Conservation (phyloP, 2,113 vertebrate genomes). For the Elgaria multicarinata region DNA sequence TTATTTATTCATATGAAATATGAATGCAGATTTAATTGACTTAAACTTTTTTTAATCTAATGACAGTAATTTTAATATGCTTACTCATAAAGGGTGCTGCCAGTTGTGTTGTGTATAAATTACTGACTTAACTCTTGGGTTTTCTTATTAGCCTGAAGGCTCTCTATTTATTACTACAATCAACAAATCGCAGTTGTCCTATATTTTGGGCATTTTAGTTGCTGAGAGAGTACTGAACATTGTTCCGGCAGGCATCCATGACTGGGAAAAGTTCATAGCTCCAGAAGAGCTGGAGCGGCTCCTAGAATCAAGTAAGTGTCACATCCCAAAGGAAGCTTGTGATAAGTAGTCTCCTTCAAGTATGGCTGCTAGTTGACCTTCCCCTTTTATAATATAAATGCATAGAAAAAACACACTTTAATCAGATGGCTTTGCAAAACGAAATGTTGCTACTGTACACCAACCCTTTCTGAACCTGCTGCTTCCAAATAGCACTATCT, state of each 20-base stretch:
- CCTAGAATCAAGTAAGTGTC: conserved; percentile 90
- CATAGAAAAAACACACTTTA: background rate
- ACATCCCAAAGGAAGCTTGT: background rate
- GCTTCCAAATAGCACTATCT: background rate
- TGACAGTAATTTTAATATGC: background rate
- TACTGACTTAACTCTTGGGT: background rate
- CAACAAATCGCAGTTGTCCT: conserved; percentile 93
- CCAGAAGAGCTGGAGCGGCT: conserved; percentile 88
- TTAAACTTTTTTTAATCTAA: background rate
- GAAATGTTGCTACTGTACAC: background rate
- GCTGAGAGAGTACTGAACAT: conserved; percentile 88
- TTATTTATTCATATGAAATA: background rate
- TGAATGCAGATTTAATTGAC: background rate
- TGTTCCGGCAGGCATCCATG: conserved; percentile 92
- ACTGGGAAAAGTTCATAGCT: conserved; percentile 95
- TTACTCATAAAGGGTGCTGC: background rate
- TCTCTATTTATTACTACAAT: conserved; percentile 96
- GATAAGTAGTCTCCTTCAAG: background rate
- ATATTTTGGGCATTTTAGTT: conserved; percentile 86
- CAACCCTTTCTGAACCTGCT: background rate
- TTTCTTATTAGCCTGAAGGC: conserved; percentile 82
- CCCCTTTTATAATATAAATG: background rate
- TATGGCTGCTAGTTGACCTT: background rate
- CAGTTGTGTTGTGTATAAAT: background rate
- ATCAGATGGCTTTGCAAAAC: background rate